These are phyloP conservation scores for Sterrhoptilus dennistouni DNA, from an alignment of 2,113 vertebrate genomes.

Conservation along the genomic window DNA sequence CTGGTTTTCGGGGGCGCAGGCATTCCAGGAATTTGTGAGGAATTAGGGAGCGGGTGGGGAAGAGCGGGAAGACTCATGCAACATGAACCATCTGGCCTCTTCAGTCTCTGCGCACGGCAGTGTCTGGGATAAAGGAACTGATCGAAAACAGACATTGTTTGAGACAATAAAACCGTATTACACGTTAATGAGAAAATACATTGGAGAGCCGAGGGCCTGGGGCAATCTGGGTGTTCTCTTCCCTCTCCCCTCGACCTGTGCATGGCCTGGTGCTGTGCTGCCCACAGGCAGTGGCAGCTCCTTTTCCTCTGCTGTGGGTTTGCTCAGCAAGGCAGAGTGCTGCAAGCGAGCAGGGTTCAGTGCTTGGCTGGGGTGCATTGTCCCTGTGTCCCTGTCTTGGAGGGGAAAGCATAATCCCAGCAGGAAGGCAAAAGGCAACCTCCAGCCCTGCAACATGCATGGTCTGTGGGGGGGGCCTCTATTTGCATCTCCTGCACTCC, in stretches of 20 bases:
- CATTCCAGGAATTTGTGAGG: constrained; percentile 79
- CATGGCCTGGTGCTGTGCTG: not conserved
- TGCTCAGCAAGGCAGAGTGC: rapidly evolving
- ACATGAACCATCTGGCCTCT: constrained; percentile 78
- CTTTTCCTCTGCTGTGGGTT: not conserved
- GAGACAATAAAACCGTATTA: constrained; percentile 71
- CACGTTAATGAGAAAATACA: constrained; percentile 76
- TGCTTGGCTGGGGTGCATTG: rapidly evolving
- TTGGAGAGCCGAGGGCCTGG: constrained; percentile 50
- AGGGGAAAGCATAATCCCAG: not conserved
- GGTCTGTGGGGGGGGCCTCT: rapidly evolving
- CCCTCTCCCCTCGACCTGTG: not conserved
- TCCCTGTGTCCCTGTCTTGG: not conserved
- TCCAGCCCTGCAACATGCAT: rapidly evolving
- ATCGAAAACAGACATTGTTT: constrained; percentile 77
- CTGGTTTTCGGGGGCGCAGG: constrained; percentile 70
- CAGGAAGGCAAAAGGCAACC: not conserved
- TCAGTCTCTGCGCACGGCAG: constrained; percentile 1
- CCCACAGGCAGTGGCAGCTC: not conserved
- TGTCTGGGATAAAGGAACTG: constrained; percentile 70
- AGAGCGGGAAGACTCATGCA: constrained; percentile 68
- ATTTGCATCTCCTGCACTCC: not conserved
- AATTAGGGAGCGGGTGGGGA: constrained; percentile 52
- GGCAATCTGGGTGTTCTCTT: constrained; percentile 51
- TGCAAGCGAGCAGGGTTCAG: rapidly evolving